Evolutionary conservation across 37 sponge, comb jelly and placozoan genomes (phyloP).

Genomic region (Theonella swinhoei): DNA sequence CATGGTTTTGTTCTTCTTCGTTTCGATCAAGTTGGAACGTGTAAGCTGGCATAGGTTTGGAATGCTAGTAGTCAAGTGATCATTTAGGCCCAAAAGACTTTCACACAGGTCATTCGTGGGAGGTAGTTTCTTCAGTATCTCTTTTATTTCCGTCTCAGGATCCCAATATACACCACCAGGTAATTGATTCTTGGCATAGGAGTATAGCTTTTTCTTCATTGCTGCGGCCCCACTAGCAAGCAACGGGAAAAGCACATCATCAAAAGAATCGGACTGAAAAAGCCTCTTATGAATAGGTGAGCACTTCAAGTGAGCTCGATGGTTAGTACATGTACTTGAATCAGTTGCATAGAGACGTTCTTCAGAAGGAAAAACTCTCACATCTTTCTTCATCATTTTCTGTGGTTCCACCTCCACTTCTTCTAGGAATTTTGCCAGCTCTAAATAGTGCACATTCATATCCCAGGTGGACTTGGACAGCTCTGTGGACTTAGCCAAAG

Average conservation of each 20-base stretch:
- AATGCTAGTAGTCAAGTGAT: constrained; percentile 11
- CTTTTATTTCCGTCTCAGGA: constrained; percentile 7
- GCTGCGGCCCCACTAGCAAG: neutral
- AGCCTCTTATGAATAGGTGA: neutral
- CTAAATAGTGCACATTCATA: constrained; percentile 50
- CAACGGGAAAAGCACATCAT: constrained; percentile 20
- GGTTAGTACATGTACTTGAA: constrained; percentile 6
- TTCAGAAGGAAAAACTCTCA: constrained; percentile 46
- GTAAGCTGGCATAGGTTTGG: constrained; percentile 7
- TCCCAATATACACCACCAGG: constrained; percentile 54
- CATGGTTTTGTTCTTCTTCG: constrained; percentile 26
- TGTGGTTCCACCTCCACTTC: neutral
- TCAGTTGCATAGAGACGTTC: constrained; percentile 30
- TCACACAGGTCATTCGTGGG: constrained; percentile 50
- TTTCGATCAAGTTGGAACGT: constrained; percentile 11
- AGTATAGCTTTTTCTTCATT: constrained; percentile 18
- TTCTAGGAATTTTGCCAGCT: constrained; percentile 31
- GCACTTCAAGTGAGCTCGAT: neutral
- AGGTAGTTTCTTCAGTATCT: constrained; percentile 9
- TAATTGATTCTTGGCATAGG: constrained; percentile 17
- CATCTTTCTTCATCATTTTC: neutral
- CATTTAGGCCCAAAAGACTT: constrained; percentile 15
- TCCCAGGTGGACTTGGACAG: constrained; percentile 33
- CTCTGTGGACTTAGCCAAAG: constrained; percentile 19
- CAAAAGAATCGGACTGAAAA: neutral